phyloP scores from a whole-genome alignment of 2,888 invertebrate species.

The Seira musarum region DNA sequence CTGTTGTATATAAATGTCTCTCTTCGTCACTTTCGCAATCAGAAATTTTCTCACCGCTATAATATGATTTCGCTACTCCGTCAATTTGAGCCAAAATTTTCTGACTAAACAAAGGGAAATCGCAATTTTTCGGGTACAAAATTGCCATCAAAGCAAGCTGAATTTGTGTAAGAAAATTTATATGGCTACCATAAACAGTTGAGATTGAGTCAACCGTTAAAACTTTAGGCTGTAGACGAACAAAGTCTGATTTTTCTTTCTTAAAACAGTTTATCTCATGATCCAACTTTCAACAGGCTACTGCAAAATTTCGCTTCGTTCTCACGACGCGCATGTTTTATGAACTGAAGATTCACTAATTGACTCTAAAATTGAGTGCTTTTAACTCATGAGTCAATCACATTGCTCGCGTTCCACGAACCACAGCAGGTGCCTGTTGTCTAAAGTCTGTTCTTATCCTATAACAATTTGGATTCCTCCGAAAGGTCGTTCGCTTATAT shows the following conservation, averaged over 20 bases:
- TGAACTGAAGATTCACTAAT: slow-evolving; percentile 37
- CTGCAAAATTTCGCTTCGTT: slow-evolving; percentile 41
- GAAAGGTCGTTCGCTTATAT: slow-evolving; percentile 36
- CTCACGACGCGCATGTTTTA: slow-evolving; percentile 47
- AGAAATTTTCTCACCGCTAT: slow-evolving; percentile 59
- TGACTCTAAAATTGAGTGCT: slow-evolving; percentile 28
- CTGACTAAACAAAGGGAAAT: slow-evolving; percentile 34
- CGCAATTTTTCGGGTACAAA: slow-evolving; percentile 50
- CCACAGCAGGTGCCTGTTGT: slow-evolving; percentile 59
- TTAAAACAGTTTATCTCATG: slow-evolving; percentile 17
- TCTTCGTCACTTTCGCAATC: slow-evolving; percentile 22
- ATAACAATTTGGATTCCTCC: slow-evolving; percentile 63
- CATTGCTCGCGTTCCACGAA: slow-evolving; percentile 39
- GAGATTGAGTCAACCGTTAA: slow-evolving; percentile 22
- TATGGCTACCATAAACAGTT: slow-evolving; percentile 38
- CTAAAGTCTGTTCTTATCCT: slow-evolving; percentile 65
- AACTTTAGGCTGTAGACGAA: background rate
- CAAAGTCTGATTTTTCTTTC: slow-evolving; percentile 17
- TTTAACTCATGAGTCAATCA: slow-evolving; percentile 57
- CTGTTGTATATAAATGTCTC: slow-evolving; percentile 47
- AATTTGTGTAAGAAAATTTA: background rate
- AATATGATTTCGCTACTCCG: slow-evolving; percentile 25
- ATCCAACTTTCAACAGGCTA: slow-evolving; percentile 57
- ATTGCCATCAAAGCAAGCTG: slow-evolving; percentile 34
- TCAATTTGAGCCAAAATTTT: slow-evolving; percentile 30